Evolutionary conservation across 2,797 vertebrate species (phyloP), one percentile per base, ranked within the genome.

Genomic region (Darevskia mixta): DNA sequence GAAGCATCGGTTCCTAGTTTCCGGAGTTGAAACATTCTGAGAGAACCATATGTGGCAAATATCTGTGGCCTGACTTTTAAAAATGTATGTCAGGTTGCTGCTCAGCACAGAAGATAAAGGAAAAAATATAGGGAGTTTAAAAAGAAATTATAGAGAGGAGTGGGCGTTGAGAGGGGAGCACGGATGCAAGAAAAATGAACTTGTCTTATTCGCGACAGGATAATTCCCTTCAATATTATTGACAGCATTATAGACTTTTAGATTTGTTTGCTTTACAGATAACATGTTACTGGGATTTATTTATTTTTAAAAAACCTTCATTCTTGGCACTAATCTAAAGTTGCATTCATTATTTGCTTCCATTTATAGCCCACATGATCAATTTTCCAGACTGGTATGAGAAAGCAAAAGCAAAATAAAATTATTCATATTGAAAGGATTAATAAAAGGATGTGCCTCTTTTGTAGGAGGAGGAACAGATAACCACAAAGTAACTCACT

Each of bases 1-100:
- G 13, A 87, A 38, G 29, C n/a, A n/a, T 76, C 73, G 76, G 58
- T 32, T 55, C 49, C 76, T 58, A 76, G 55, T 82, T 87, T 87
- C 86, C 80, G 61, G 80, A 87, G 80, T 49, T 77, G 61, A 76
- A 82, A 77, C 43, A 27, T 82, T 55, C n/a, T 87, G 71, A 49
- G 35, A 49, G 58, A 87, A 41, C 79, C 43, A 32, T 23, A 85
- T 82, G 23, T 29, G 72, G 38, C 20, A 8, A 49, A 77, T 27
- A 10, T 11, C 38, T 64, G 15, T 38, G 35, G 43, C 41, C 8
- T 71, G 29, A 20, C 18, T n/a, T 72, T 69, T 20, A 43, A 67
- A 32, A 32, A 32, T 45, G 55, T 61, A 38, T 83, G 27, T 17
- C 85, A 69, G 32, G 32, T 49, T 86, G 75, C 64, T 79, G n/a